Percentiles rank a stretch among this genome's conserved stretches.
Conservation (phyloP, 1,140 invertebrate genomes). For the Drosophila takahashii region DNA sequence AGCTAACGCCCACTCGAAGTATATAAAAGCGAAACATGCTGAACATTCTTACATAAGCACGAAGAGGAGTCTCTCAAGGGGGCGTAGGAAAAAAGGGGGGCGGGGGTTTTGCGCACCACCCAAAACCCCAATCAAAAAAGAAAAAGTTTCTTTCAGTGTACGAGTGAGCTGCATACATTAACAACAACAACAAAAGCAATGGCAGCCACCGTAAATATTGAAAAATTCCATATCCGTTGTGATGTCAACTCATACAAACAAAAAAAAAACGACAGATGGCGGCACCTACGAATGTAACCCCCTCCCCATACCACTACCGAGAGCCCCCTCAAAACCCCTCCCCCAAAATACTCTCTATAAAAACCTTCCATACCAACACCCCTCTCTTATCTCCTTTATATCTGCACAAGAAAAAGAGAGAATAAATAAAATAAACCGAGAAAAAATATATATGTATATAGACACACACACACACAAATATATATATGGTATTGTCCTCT, state of each 20-base stretch:
- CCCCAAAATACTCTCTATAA: constrained; percentile 1
- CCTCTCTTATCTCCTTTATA: constrained; percentile 34
- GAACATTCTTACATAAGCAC: constrained; percentile 78
- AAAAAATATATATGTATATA: constrained; percentile 27
- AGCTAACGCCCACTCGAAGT: constrained; percentile 59
- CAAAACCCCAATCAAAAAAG: constrained; percentile 10
- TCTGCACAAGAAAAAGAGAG: constrained; percentile 23
- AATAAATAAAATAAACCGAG: constrained; percentile 36
- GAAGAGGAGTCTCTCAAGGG: constrained; percentile 42
- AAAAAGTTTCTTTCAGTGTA: constrained; percentile 7
- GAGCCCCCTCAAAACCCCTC: background rate
- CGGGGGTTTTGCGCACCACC: constrained; percentile 43
- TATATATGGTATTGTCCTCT: constrained; percentile 30
- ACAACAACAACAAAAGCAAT: constrained; percentile 37
- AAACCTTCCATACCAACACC: background rate
- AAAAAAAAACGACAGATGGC: constrained; percentile 30
- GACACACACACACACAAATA: constrained; percentile 5
- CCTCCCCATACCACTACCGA: background rate
- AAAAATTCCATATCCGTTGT: constrained; percentile 79
- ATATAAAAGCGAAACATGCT: constrained; percentile 80
- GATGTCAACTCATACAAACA: constrained; percentile 62
- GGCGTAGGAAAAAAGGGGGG: constrained; percentile 6
- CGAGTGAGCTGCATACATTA: constrained; percentile 72
- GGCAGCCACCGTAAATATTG: constrained; percentile 72
- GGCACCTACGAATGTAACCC: constrained; percentile 28